A percentile compares a stretch with the other conserved stretches of the same genome.
Conservation (phyloP, 2,797 vertebrate genomes). For the Bradypus variegatus region DNA sequence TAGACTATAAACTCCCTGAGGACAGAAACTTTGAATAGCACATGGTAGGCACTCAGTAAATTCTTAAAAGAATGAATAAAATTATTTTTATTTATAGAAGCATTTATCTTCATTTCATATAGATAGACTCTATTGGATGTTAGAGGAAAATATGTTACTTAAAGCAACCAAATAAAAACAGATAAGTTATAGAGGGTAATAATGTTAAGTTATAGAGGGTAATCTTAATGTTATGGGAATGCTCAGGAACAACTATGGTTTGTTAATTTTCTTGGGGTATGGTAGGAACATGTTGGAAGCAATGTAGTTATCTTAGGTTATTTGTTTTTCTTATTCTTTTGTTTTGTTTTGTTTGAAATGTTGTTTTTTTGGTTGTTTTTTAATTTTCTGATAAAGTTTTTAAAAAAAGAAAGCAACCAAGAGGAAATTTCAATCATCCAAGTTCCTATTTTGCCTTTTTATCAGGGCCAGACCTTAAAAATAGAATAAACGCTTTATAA, state of each 20-base stretch:
- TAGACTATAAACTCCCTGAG: conserved; percentile 10
- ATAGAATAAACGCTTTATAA: neutral
- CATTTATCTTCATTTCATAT: conserved; percentile 23
- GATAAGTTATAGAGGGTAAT: no score
- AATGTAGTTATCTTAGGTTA: no score
- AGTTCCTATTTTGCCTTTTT: neutral
- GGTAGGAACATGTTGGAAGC: no score
- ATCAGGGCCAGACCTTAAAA: neutral
- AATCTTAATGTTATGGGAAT: no score
- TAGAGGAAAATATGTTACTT: conserved; percentile 22
- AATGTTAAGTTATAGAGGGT: no score
- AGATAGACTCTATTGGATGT: neutral
- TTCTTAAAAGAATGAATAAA: conserved; percentile 7
- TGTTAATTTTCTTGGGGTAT: no score
- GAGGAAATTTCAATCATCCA: neutral
- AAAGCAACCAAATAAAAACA: conserved; percentile 3
- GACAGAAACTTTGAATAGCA: neutral
- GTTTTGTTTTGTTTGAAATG: no score
- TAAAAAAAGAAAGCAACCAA: conserved; percentile 12
- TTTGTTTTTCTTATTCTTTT: no score
- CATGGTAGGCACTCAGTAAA: neutral
- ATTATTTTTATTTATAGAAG: conserved; percentile 1
- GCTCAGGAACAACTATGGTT: no score
- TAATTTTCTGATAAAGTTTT: no score
- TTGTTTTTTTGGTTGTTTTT: no score